Percentiles rank a stretch among this genome's conserved stretches.
These are phyloP conservation scores for Amblyjoppa fuscipennis DNA, from an alignment of 2,888 invertebrate genomes.

Conservation along the genomic window DNA sequence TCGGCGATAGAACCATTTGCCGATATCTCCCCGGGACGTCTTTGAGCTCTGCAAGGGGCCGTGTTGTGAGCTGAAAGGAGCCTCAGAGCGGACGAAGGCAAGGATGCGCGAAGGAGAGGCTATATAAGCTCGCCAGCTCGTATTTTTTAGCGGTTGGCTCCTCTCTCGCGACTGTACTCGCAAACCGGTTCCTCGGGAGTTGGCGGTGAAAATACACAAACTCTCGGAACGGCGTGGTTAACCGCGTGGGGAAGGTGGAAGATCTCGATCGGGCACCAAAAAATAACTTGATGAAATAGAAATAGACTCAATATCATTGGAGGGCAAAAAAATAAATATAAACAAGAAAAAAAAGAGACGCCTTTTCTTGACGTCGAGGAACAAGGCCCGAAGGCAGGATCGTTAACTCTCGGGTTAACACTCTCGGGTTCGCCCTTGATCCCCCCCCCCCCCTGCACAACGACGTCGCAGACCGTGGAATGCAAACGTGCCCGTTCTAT, in stretches of 20 bases:
- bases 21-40: background rate
- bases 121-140: slow-evolving; percentile 39
- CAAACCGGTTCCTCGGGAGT: slow-evolving; percentile 71
- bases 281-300: slow-evolving; percentile 15
- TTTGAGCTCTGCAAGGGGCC: background rate
- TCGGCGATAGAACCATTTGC: background rate
- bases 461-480: slow-evolving; percentile 60
- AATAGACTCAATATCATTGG: background rate
- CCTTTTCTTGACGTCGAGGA: slow-evolving; percentile 10
- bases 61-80: background rate
- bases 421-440: slow-evolving; percentile 18
- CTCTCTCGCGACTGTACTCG: slow-evolving; percentile 51
- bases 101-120: slow-evolving; percentile 8
- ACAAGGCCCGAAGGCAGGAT: slow-evolving; percentile 29
- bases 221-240: slow-evolving; percentile 43
- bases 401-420: slow-evolving; percentile 44
- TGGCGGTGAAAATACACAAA: slow-evolving; percentile 71
- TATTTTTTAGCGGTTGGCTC: slow-evolving; percentile 74
- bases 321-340: background rate
- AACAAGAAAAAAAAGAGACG: background rate
- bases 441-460: slow-evolving; percentile 9
- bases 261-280: slow-evolving; percentile 2
- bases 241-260: slow-evolving; percentile 26
- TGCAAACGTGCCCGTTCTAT: slow-evolving; percentile 56
- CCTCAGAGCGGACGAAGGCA: background rate